Evolutionary conservation across 2,113 vertebrate genomes (phyloP).

Genomic region (Rhinogobius similis): DNA sequence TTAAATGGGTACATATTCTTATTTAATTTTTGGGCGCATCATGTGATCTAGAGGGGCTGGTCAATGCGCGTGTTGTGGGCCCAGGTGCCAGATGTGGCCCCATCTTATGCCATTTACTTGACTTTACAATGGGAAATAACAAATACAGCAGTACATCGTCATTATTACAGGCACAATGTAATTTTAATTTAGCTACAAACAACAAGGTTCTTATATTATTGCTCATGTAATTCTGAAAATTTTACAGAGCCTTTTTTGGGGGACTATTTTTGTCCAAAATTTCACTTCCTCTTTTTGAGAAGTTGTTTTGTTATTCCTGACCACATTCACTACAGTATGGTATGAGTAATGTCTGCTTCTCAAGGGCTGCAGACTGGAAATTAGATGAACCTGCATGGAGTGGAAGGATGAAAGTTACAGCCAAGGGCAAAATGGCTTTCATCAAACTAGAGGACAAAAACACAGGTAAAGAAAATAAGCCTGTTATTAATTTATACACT

Average conservation of each 20-base stretch:
- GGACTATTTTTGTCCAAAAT: background rate
- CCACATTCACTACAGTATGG: background rate
- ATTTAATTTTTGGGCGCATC: background rate
- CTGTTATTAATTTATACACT: background rate
- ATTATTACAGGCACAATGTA: background rate
- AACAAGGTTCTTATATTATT: background rate
- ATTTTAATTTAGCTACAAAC: background rate
- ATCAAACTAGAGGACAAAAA: conserved; percentile 92
- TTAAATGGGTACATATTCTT: background rate
- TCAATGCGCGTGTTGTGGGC: background rate
- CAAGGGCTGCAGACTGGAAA: conserved; percentile 95
- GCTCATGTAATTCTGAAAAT: background rate
- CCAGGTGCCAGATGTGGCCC: background rate
- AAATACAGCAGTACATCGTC: background rate
- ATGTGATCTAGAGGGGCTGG: background rate
- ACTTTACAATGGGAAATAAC: background rate
- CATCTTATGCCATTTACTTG: background rate
- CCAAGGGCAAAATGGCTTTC: conserved; percentile 85
- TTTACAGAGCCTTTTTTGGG: too few species aligned
- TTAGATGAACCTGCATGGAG: conserved; percentile 94
- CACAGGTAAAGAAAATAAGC: conserved; percentile 77
- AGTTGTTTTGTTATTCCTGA: background rate
- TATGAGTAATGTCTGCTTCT: conserved; percentile 20
- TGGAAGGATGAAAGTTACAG: conserved; percentile 89
- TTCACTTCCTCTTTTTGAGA: conserved; percentile 10